phyloP scores from a whole-genome alignment of 2,888 invertebrate genomes.

The Zhengitettix transpicula region DNA sequence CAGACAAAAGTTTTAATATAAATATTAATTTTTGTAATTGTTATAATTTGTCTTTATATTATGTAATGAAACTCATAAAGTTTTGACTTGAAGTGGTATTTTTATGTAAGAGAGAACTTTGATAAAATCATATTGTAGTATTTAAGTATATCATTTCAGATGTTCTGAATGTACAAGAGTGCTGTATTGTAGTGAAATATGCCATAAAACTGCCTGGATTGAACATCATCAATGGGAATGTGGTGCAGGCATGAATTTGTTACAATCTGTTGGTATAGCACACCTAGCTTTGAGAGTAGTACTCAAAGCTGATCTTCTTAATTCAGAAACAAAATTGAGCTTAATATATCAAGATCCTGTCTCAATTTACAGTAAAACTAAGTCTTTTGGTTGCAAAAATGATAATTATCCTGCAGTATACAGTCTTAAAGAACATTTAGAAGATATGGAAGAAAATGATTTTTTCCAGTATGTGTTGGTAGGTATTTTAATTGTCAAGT shows the following conservation, averaged over 20 bases:
- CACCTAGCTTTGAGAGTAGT: conserved; percentile 59
- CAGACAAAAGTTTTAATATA: no score
- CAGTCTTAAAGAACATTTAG: conserved; percentile 53
- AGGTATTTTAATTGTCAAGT: conserved; percentile 18
- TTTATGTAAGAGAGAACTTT: background rate
- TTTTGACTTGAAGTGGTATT: no score
- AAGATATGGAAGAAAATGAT: conserved; percentile 45
- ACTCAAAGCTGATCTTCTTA: conserved; percentile 27
- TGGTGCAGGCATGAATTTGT: conserved; percentile 36
- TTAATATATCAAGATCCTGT: background rate
- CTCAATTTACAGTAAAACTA: background rate
- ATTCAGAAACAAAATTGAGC: background rate
- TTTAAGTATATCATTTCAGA: conserved; percentile 25
- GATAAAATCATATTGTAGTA: background rate
- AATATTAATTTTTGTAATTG: no score
- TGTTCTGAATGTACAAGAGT: conserved; percentile 48
- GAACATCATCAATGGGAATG: conserved; percentile 59
- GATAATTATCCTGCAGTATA: conserved; percentile 47
- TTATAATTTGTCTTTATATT: no score
- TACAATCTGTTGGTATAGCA: conserved; percentile 56
- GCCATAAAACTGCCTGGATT: conserved; percentile 36
- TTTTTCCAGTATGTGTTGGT: conserved; percentile 54
- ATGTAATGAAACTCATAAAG: no score
- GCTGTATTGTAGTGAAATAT: conserved; percentile 49
- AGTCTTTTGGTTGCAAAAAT: background rate